phyloP scores from a whole-genome alignment of 1,140 invertebrate genomes.

The Goniozus legneri region DNA sequence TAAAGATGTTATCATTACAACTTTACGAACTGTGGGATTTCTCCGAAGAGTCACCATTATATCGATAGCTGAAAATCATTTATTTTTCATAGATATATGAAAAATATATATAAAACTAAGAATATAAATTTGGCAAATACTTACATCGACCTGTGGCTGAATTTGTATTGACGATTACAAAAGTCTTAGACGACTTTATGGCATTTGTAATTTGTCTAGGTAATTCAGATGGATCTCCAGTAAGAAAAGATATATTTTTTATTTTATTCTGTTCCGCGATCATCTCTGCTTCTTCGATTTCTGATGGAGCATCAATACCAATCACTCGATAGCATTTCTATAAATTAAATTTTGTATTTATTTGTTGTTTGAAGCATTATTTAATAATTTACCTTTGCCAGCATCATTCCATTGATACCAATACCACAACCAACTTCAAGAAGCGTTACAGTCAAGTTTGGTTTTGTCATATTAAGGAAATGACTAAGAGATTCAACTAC shows the following conservation, averaged over 20 bases:
- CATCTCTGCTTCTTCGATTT: constrained; percentile 49
- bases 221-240: constrained; percentile 39
- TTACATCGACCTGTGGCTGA: constrained; percentile 42
- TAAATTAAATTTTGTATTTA: constrained; percentile 8
- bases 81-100: no score
- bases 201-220: constrained; percentile 27
- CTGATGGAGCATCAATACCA: constrained; percentile 44
- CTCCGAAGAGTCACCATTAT: constrained; percentile 44
- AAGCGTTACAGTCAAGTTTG: constrained; percentile 35
- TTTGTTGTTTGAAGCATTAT: constrained; percentile 8
- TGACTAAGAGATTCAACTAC: constrained; percentile 34
- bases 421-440: constrained; percentile 51
- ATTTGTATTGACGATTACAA: constrained; percentile 44
- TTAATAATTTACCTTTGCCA: constrained; percentile 40
- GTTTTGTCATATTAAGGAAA: no score
- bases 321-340: constrained; percentile 49
- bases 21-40: constrained; percentile 37
- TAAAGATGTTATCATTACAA: constrained; percentile 49
- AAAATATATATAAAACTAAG: no score
- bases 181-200: constrained; percentile 31
- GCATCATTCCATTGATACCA: constrained; percentile 44
- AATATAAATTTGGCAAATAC: no score
- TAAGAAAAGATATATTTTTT: constrained; percentile 46
- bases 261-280: constrained; percentile 46
- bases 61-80: constrained; percentile 38